Evolutionary conservation across 2,797 vertebrate genomes (phyloP).

Genomic region (Acipenser ruthenus): DNA sequence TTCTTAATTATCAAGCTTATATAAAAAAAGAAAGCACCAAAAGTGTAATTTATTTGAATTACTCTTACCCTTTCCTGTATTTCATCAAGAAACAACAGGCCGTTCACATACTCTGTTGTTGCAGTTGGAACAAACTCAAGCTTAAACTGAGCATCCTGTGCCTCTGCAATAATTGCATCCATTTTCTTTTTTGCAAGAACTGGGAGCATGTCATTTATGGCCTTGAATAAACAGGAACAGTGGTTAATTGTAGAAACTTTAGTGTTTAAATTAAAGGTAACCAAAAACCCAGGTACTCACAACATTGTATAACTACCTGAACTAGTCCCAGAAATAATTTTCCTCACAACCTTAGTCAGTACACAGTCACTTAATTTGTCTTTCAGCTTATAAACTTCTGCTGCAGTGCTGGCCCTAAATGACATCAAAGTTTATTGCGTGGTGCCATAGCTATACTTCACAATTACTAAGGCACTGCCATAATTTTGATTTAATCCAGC

Average conservation of each 20-base stretch:
- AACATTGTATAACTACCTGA: too few species aligned
- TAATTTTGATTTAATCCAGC: too few species aligned
- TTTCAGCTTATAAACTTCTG: too few species aligned
- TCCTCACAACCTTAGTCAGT: too few species aligned
- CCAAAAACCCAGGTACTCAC: too few species aligned
- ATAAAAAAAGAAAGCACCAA: background rate
- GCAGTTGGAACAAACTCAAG: slow-evolving; percentile 54
- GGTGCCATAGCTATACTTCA: too few species aligned
- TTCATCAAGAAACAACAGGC: slow-evolving; percentile 68
- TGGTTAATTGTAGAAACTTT: background rate
- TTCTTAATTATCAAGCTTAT: background rate
- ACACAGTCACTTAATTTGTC: too few species aligned
- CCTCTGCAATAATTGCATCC: slow-evolving; percentile 58
- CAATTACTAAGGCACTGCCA: too few species aligned
- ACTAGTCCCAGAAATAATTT: too few species aligned
- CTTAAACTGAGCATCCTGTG: slow-evolving; percentile 64
- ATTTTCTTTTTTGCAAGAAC: slow-evolving; percentile 64
- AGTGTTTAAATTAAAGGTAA: too few species aligned
- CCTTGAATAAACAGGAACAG: slow-evolving; percentile 44
- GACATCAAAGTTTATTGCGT: too few species aligned
- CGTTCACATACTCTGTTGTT: slow-evolving; percentile 65
- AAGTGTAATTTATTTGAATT: background rate
- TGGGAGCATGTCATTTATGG: slow-evolving; percentile 62
- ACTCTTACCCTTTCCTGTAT: slow-evolving; percentile 69
- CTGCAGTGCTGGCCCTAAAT: too few species aligned